Conservation (phyloP, 2,113 vertebrate genomes). For the Anas platyrhynchos region DNA sequence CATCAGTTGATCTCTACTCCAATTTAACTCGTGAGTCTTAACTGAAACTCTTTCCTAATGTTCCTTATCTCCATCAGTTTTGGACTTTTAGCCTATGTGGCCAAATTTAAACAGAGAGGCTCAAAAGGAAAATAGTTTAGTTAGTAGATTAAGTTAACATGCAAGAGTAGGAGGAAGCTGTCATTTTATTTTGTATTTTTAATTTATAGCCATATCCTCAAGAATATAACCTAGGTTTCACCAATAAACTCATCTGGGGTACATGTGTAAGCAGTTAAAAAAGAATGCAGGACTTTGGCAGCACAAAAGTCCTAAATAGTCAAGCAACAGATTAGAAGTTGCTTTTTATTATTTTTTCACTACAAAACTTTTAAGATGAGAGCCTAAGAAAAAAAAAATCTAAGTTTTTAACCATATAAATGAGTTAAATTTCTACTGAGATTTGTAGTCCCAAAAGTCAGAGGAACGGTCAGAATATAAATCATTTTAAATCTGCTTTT, state of each 20-base stretch:
- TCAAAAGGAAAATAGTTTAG: conserved; percentile 32
- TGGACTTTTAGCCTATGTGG: neutral
- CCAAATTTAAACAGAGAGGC: conserved; percentile 32
- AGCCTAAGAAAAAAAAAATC: neutral
- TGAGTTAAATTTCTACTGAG: neutral
- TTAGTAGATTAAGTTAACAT: conserved; percentile 41
- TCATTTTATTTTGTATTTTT: conserved; percentile 31
- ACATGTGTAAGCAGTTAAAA: conserved; percentile 44
- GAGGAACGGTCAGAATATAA: neutral
- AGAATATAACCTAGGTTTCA: conserved; percentile 43
- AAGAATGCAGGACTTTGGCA: conserved; percentile 31
- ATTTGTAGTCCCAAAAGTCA: neutral
- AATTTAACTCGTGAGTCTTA: neutral
- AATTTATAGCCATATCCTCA: conserved; percentile 19
- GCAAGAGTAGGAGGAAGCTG: neutral
- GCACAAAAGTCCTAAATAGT: conserved; percentile 4
- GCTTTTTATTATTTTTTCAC: conserved; percentile 25
- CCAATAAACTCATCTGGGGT: conserved; percentile 13
- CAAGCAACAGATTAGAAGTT: conserved; percentile 1
- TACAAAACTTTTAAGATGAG: neutral
- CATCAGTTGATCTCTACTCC: neutral
- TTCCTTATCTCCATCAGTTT: conserved; percentile 29
- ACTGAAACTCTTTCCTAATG: conserved; percentile 13
- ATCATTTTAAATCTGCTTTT: neutral
- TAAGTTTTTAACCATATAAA: neutral